A percentile compares a stretch with the other conserved stretches of the same genome.
Evolutionary conservation across 2,797 vertebrate genomes (phyloP).

Genomic region (Clarias fuscus): DNA sequence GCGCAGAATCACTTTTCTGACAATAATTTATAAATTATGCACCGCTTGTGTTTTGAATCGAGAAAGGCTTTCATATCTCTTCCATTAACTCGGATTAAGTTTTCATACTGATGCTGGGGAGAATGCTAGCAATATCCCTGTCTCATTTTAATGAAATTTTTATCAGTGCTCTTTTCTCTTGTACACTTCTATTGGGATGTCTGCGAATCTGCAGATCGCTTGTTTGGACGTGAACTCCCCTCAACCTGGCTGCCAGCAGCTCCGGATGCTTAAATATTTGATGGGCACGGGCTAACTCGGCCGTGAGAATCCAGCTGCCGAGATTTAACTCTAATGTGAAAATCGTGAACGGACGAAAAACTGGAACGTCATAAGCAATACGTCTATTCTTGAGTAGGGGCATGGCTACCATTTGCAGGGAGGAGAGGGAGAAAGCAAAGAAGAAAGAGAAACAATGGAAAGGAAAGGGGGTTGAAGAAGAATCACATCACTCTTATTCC

Average conservation of each 20-base stretch:
- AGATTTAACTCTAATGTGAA: slow-evolving; percentile 99
- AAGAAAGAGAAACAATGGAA: slow-evolving; percentile 33
- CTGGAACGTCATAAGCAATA: slow-evolving; percentile 99
- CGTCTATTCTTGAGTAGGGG: slow-evolving; percentile 86
- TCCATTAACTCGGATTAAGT: slow-evolving; percentile 99
- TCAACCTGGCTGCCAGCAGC: slow-evolving; percentile 98
- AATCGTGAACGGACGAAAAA: slow-evolving; percentile 98
- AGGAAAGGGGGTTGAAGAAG: slow-evolving; percentile 84
- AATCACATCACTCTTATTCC: slow-evolving; percentile 83
- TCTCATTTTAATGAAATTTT: slow-evolving; percentile 99
- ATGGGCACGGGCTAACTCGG: slow-evolving; percentile 97
- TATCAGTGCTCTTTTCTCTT: slow-evolving; percentile 94
- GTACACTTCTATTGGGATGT: slow-evolving; percentile 99
- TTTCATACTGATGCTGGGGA: slow-evolving; percentile 99
- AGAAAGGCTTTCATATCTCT: slow-evolving; percentile 99
- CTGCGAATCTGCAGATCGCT: slow-evolving; percentile 95
- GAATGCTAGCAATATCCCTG: slow-evolving; percentile 99
- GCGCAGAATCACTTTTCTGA: slow-evolving; percentile 98
- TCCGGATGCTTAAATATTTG: slow-evolving; percentile 99
- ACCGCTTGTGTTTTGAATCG: slow-evolving; percentile 96
- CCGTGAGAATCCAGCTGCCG: slow-evolving; percentile 99
- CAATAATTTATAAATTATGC: slow-evolving; percentile 99
- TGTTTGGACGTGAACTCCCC: slow-evolving; percentile 99
- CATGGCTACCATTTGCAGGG: slow-evolving; percentile 84
- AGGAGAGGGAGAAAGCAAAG: slow-evolving; percentile 59